Conservation (phyloP, 1,140 invertebrate species). For the Drosophila malerkotliana region DNA sequence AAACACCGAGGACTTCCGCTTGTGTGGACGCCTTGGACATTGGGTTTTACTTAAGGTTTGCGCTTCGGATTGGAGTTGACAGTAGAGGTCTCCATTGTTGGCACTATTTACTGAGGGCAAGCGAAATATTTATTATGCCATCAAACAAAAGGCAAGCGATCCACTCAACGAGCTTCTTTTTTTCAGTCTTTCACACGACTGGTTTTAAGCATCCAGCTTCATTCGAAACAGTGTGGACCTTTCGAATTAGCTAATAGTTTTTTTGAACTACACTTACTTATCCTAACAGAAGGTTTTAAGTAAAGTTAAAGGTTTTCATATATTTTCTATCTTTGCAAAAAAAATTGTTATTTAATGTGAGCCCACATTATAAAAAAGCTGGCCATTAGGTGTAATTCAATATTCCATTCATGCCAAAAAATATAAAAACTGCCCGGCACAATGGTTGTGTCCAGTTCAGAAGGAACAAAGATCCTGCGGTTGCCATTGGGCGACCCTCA, state of each 20-base stretch:
- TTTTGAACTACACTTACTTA: background rate
- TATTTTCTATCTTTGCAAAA: too few relatives aligned
- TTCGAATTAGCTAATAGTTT: slow-evolving; percentile 34
- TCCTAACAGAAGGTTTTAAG: too few relatives aligned
- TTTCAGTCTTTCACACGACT: background rate
- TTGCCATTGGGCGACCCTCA: slow-evolving; percentile 10
- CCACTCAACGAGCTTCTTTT: slow-evolving; percentile 48
- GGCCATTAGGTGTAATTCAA: slow-evolving; percentile 77
- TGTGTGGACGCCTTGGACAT: slow-evolving; percentile 47
- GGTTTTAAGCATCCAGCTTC: background rate
- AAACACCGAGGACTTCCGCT: slow-evolving; percentile 79
- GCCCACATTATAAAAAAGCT: slow-evolving; percentile 42
- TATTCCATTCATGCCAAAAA: slow-evolving; percentile 63
- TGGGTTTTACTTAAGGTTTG: slow-evolving; percentile 35
- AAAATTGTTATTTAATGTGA: slow-evolving; percentile 27
- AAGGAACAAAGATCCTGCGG: slow-evolving; percentile 21
- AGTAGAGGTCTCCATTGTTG: slow-evolving; percentile 52
- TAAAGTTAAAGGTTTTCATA: too few relatives aligned
- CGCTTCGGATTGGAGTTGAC: slow-evolving; percentile 17
- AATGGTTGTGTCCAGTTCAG: slow-evolving; percentile 22
- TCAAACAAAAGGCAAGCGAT: slow-evolving; percentile 66
- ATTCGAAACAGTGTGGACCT: slow-evolving; percentile 68
- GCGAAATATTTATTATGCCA: slow-evolving; percentile 80
- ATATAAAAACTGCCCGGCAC: slow-evolving; percentile 22
- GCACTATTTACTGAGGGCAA: slow-evolving; percentile 62